Percentiles rank a stretch among this genome's conserved stretches.
These are phyloP conservation scores for Emydura subglobosa DNA, from an alignment of 2,113 vertebrate genomes.

Conservation along the genomic window DNA sequence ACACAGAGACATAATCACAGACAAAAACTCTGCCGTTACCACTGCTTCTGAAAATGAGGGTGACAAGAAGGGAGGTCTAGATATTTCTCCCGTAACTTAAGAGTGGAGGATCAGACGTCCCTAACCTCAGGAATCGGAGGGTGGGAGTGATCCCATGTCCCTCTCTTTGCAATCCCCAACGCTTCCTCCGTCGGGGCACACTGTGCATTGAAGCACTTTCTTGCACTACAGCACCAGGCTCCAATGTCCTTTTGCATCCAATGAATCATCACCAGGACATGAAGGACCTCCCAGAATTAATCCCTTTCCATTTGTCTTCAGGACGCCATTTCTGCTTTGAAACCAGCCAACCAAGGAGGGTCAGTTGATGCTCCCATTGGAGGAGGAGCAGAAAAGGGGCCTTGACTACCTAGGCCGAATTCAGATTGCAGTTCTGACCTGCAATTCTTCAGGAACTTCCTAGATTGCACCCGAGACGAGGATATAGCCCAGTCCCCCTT, in stretches of 20 bases:
- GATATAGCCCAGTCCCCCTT: not conserved
- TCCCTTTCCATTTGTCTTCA: not conserved
- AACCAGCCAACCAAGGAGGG: not conserved
- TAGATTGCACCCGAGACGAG: not conserved
- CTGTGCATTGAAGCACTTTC: not conserved
- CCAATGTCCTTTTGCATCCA: not conserved
- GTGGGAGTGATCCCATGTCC: too few species aligned
- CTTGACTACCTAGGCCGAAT: not conserved
- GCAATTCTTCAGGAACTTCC: not conserved
- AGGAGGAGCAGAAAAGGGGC: not conserved
- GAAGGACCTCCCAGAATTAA: not conserved
- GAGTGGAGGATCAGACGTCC: not conserved
- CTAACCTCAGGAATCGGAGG: not conserved
- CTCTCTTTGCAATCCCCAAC: not conserved
- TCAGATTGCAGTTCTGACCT: not conserved
- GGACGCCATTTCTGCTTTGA: not conserved
- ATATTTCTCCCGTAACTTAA: not conserved
- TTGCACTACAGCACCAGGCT: not conserved
- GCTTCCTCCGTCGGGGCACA: not conserved
- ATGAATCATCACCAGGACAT: not conserved
- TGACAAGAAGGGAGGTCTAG: not conserved
- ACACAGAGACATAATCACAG: not conserved
- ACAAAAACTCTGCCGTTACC: not conserved
- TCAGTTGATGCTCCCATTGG: not conserved
- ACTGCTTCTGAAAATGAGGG: not conserved